Conservation (phyloP, 2,797 vertebrate species). For the Eremophila alpestris region DNA sequence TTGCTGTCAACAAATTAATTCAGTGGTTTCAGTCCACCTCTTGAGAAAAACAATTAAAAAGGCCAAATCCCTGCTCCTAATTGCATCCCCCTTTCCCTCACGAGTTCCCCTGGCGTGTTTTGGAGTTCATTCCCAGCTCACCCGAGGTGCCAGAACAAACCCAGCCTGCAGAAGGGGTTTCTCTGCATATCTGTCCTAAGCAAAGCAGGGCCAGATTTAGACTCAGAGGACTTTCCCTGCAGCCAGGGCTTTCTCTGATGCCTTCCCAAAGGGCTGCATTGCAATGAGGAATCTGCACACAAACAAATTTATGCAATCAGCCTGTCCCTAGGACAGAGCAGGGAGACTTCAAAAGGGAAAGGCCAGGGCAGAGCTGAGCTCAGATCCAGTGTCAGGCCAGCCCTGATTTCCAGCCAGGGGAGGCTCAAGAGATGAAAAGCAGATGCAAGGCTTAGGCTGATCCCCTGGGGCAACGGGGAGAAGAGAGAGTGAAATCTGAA, state of each 20-base stretch:
- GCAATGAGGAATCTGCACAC: conserved; percentile 32
- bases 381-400: conserved; percentile 27
- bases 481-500: conserved; percentile 45
- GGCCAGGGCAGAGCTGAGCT: conserved; percentile 18
- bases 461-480: not conserved
- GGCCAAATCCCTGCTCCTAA: not conserved
- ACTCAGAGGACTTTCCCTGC: conserved; percentile 27
- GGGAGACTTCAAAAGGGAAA: conserved; percentile 64
- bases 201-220: conserved; percentile 59
- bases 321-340: conserved; percentile 38
- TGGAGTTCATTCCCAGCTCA: conserved; percentile 24
- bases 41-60: not conserved
- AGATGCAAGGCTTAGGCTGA: conserved; percentile 43
- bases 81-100: not conserved
- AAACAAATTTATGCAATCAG: conserved; percentile 65
- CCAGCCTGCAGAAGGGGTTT: conserved; percentile 48
- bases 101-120: not conserved
- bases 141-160: conserved; percentile 23
- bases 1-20: not conserved
- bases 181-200: conserved; percentile 52
- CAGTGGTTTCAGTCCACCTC: not conserved
- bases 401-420: not conserved
- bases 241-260: conserved; percentile 63
- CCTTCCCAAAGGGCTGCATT: conserved; percentile 57
- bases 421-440: conserved; percentile 62